A percentile compares a stretch with the other conserved stretches of the same genome.
phyloP scores from a whole-genome alignment of 2,888 invertebrate genomes.

The Fragum whitleyi region DNA sequence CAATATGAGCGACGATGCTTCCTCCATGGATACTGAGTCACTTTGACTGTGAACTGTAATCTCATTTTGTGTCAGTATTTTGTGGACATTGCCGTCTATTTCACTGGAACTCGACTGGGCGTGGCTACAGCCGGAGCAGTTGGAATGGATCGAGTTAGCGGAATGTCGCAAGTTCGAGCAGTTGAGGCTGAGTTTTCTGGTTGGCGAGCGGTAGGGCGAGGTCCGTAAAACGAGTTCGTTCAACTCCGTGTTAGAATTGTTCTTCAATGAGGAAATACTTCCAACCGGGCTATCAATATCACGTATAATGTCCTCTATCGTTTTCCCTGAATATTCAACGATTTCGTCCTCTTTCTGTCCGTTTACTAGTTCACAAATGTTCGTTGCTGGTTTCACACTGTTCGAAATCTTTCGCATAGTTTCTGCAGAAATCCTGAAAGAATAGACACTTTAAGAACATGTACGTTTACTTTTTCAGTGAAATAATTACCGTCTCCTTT shows the following conservation, averaged over 20 bases:
- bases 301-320: constrained; percentile 13
- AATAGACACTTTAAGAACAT: not conserved
- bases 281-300: constrained; percentile 16
- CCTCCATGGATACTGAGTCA: constrained; percentile 1
- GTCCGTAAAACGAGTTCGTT: constrained; percentile 21
- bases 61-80: constrained; percentile 10
- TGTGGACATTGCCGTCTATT: not conserved
- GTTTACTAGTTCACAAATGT: not conserved
- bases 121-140: constrained; percentile 12
- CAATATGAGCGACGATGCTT: not conserved
- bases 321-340: constrained; percentile 14
- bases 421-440: constrained; percentile 14
- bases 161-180: constrained; percentile 14
- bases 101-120: constrained; percentile 10
- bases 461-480: not conserved
- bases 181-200: not conserved
- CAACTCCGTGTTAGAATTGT: constrained; percentile 12
- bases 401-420: constrained; percentile 11
- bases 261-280: constrained; percentile 16
- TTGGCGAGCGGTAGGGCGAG: constrained; percentile 10
- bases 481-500: too few species aligned
- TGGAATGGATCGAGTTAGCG: constrained; percentile 9
- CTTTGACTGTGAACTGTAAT: constrained; percentile 7
- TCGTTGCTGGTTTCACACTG: constrained; percentile 6
- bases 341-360: constrained; percentile 1